Evolutionary conservation across 30 jellyfish, hydroid and myxozoan genomes (phyloP).

Genomic region (Sanderia malayensis): DNA sequence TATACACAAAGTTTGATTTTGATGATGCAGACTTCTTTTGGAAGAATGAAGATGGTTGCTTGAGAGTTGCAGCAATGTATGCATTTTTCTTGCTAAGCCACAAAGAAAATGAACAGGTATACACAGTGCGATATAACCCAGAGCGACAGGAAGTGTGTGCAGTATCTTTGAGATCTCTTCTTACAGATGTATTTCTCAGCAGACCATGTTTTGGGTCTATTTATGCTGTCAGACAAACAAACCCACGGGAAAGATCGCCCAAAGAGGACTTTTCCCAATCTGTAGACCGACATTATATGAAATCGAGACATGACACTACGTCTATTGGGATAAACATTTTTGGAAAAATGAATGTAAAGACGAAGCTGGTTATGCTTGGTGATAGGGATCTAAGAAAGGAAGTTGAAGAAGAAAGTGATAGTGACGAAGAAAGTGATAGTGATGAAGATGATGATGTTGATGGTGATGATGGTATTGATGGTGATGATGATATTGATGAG

Average conservation of each 20-base stretch:
- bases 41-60: constrained; percentile 48
- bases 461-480: neutral
- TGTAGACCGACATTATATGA: constrained; percentile 43
- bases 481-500: neutral
- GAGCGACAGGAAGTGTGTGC: constrained; percentile 41
- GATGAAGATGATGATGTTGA: neutral
- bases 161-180: constrained; percentile 25
- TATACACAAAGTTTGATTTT: constrained; percentile 29
- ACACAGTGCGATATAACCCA: constrained; percentile 49
- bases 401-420: neutral
- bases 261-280: constrained; percentile 25
- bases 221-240: constrained; percentile 33
- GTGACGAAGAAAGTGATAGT: too few species aligned
- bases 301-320: constrained; percentile 8
- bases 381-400: neutral
- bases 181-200: constrained; percentile 15
- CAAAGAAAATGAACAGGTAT: constrained; percentile 23
- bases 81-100: constrained; percentile 54
- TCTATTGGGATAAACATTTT: constrained; percentile 19
- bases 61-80: constrained; percentile 71
- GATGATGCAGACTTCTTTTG: constrained; percentile 35
- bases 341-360: constrained; percentile 13
- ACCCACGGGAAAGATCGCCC: neutral
- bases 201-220: constrained; percentile 47
- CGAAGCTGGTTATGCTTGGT: constrained; percentile 10